Conservation (phyloP, 2,888 invertebrate species). For the Acheta domesticus region DNA sequence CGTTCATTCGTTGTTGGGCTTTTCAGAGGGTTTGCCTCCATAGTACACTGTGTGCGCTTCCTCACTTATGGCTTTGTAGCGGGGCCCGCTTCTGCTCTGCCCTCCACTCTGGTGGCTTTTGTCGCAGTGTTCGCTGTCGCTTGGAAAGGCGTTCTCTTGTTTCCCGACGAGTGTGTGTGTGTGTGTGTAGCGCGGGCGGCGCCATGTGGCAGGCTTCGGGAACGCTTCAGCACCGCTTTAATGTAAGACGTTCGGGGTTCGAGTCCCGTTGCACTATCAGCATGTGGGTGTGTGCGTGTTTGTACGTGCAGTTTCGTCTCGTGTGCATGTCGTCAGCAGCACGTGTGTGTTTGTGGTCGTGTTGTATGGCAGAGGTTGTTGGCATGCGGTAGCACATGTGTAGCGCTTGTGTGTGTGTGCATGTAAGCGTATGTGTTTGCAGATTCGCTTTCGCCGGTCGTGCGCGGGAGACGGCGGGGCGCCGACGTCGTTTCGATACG, state of each 20-base stretch:
- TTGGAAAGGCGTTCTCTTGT: not conserved
- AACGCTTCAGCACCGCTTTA: constrained; percentile 48
- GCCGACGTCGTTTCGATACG: too few relatives aligned
- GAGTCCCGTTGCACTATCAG: constrained; percentile 20
- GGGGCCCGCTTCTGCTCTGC: not conserved
- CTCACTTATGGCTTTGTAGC: not conserved
- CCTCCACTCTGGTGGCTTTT: not conserved
- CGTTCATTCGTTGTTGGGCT: not conserved
- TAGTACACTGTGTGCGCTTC: not conserved
- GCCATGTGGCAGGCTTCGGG: constrained; percentile 43
- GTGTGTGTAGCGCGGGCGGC: constrained; percentile 37
- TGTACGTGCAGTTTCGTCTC: not conserved
- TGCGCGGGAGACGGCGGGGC: too few relatives aligned
- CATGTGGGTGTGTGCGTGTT: constrained; percentile 19
- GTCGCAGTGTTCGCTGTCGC: constrained; percentile 23
- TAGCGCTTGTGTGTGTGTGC: too few relatives aligned
- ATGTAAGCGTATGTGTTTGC: too few relatives aligned
- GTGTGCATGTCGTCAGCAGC: not conserved
- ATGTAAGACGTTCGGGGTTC: constrained; percentile 43
- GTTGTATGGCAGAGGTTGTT: too few relatives aligned
- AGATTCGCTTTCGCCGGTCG: too few relatives aligned
- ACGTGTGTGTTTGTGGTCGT: not conserved
- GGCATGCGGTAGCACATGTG: too few relatives aligned
- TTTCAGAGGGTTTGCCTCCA: not conserved
- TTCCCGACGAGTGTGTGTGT: not conserved